A percentile compares a stretch with the other conserved stretches of the same genome.
phyloP scores from a whole-genome alignment of 2,888 invertebrate genomes.

The Stramonita haemastoma region DNA sequence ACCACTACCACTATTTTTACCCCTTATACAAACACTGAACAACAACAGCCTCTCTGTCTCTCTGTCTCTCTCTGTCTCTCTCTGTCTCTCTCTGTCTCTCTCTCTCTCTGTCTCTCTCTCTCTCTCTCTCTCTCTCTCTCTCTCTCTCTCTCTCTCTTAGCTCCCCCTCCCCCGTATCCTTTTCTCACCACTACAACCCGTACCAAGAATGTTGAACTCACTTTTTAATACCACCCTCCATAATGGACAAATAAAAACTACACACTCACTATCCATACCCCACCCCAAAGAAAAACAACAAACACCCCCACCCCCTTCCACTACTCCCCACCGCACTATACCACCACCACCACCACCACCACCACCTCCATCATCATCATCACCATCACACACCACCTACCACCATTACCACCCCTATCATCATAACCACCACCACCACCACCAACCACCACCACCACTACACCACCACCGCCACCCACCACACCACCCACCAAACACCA shows the following conservation, averaged over 20 bases:
- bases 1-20: too few relatives aligned
- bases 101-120: not conserved
- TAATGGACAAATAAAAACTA: not conserved
- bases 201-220: not conserved
- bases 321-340: too few relatives aligned
- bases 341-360: too few relatives aligned
- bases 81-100: not conserved
- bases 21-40: not conserved
- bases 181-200: not conserved
- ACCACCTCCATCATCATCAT: too few relatives aligned
- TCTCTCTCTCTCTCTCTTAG: not conserved
- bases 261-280: not conserved
- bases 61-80: constrained; percentile 10
- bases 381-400: too few relatives aligned
- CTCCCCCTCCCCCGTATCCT: not conserved
- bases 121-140: not conserved
- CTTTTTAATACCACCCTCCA: not conserved
- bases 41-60: not conserved
- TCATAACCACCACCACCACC: too few relatives aligned
- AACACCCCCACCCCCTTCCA: too few relatives aligned
- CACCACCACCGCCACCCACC: too few relatives aligned
- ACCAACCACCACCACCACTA: too few relatives aligned
- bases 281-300: too few relatives aligned
- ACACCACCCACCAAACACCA: not conserved
- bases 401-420: too few relatives aligned